phyloP scores from a whole-genome alignment of 2,888 invertebrate species.

The Nysson spinosus region DNA sequence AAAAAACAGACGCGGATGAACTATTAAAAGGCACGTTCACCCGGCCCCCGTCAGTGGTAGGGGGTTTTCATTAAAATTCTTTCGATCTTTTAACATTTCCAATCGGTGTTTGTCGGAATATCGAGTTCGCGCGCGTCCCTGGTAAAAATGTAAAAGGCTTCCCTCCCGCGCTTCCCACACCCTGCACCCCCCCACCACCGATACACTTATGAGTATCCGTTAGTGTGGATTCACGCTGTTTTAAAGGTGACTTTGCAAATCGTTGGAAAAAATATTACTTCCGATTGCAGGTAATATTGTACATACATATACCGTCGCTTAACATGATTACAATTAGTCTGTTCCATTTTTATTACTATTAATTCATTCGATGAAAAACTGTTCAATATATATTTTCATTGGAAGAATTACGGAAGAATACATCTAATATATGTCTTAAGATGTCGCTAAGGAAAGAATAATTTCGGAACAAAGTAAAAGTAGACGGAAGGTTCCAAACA shows the following conservation, averaged over 20 bases:
- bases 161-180: conserved; percentile 17
- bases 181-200: conserved; percentile 20
- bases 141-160: conserved; percentile 57
- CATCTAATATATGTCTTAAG: too few relatives aligned
- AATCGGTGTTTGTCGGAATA: conserved; percentile 64
- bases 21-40: conserved; percentile 69
- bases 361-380: too few relatives aligned
- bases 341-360: too few relatives aligned
- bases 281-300: too few relatives aligned
- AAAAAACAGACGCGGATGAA: conserved; percentile 59
- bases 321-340: too few relatives aligned
- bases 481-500: too few relatives aligned
- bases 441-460: too few relatives aligned
- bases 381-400: too few relatives aligned
- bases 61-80: conserved; percentile 77
- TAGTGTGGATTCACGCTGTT: conserved; percentile 34
- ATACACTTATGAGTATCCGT: conserved; percentile 25
- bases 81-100: conserved; percentile 76
- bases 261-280: too few relatives aligned
- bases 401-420: too few relatives aligned
- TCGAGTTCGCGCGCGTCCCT: conserved; percentile 59
- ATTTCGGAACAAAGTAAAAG: too few relatives aligned
- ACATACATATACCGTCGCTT: too few relatives aligned
- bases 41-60: conserved; percentile 46
- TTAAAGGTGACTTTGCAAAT: conserved; percentile 2